Conservation (phyloP, 2,797 vertebrate species). For the Tolypeutes matacus region DNA sequence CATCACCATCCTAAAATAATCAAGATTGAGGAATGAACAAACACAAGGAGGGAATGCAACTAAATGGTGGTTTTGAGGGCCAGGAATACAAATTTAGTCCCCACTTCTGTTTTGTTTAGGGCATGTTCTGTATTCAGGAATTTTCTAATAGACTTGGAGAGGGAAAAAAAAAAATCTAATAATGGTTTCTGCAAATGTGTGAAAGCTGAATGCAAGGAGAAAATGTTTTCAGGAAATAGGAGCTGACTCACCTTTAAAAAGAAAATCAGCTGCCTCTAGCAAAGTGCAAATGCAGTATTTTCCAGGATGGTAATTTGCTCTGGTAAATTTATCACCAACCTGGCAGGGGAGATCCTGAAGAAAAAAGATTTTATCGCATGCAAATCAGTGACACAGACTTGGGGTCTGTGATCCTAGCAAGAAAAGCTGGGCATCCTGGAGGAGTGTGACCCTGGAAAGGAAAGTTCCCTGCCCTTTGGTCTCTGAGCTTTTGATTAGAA, state of each 20-base stretch:
- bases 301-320: constrained; percentile 33
- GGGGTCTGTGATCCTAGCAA: too few relatives aligned
- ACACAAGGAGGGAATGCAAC: too few relatives aligned
- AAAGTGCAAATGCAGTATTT: background rate
- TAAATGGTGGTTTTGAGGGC: background rate
- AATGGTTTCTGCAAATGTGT: constrained; percentile 21
- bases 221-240: constrained; percentile 53
- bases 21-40: too few relatives aligned
- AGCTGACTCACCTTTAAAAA: constrained; percentile 50
- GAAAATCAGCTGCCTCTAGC: constrained; percentile 47
- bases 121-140: background rate
- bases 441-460: too few relatives aligned
- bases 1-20: too few relatives aligned
- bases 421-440: background rate
- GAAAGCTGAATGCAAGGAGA: constrained; percentile 3
- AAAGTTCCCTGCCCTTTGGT: background rate
- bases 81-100: background rate
- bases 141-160: background rate
- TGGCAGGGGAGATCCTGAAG: background rate
- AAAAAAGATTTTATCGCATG: constrained; percentile 26
- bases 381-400: background rate
- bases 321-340: constrained; percentile 48
- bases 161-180: background rate
- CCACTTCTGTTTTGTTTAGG: background rate
- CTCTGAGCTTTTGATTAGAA: background rate